These are phyloP conservation scores for Drosophila crucigera DNA, from an alignment of 2,888 invertebrate species.

Conservation along the genomic window DNA sequence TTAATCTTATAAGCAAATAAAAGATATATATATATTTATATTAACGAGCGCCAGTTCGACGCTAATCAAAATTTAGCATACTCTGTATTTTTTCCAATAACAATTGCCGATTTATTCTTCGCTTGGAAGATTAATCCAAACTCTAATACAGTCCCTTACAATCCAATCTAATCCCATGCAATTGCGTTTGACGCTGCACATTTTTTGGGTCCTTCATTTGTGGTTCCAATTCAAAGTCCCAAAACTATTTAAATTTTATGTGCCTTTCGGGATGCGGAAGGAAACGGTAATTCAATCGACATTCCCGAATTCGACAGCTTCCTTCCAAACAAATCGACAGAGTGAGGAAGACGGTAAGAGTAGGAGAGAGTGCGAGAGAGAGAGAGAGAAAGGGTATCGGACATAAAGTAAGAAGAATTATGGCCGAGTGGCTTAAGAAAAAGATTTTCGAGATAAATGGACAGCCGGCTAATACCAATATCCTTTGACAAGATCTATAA, in stretches of 20 bases:
- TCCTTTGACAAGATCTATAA: conserved; percentile 78
- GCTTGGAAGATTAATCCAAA: background rate
- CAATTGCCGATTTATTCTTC: background rate
- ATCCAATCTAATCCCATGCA: conserved; percentile 5
- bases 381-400: conserved; percentile 2
- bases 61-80: background rate
- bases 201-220: conserved; percentile 22
- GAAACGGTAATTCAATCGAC: conserved; percentile 63
- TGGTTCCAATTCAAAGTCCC: conserved; percentile 20
- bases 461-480: conserved; percentile 74
- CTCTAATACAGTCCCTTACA: background rate
- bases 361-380: background rate
- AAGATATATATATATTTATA: accelerated
- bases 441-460: conserved; percentile 56
- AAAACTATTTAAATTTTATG: conserved; percentile 53
- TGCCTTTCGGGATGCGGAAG: conserved; percentile 60
- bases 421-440: conserved; percentile 47
- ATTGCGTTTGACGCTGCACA: conserved; percentile 36
- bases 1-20: background rate
- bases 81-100: background rate
- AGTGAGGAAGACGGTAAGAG: background rate
- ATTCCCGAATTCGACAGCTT: conserved; percentile 45
- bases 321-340: conserved; percentile 62
- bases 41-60: background rate
- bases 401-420: conserved; percentile 74